Base-by-base conservation (phyloP, 2,113 vertebrate species). In the Pycnonotus jocosus region DNA sequence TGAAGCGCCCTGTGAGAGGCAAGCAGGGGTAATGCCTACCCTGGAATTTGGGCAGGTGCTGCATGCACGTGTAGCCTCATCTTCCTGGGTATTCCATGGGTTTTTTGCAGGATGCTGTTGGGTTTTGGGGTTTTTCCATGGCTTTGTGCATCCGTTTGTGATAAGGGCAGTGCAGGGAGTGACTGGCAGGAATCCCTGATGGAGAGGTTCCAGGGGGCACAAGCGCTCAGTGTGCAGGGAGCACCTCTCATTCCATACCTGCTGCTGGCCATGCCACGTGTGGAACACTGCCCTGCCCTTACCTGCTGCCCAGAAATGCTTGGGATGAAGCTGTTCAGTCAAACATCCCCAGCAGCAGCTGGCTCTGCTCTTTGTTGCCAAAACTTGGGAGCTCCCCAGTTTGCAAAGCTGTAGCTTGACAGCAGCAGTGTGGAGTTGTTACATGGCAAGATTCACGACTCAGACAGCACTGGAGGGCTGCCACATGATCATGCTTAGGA, bases 201-300 rank as follows among this genome's bases (percentile, higher is more conserved):
- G 82, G 79, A 77, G 62, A 27, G 13, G 6, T 27, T 60, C 66
- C 81, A 76, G 4, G 19, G n/a, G 81, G 68, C 38, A 38, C 88
- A 53, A 6, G 19, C 0, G 0, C 14, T n/a, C 54, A 21, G 42
- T 0, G 2, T 15, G 78, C 27, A 15, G 38, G 45, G 33, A 38
- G 42, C 76, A 31, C 45, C 69, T 60, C 68, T 45, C n/a, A 7
- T 47, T 12, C 12, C 40, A 27, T 1, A 35, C 42, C 73, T 56
- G 5, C 19, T 28, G 54, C 85, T 65, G 68, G 11, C 51, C 3
- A 0, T 21, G 56, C 51, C 61, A 28, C 77, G 8, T 22, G 51
- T 18, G 47, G 6, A 12, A 3, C 5, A 2, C 50, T 21, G 76
- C 76, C 20, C 42, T 78, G 37, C 71, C 77, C n/a, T n/a, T 7